Evolutionary conservation across 2,113 vertebrate genomes (phyloP), one percentile per base, ranked within the genome.

Genomic region (Haliaeetus leucogaster): DNA sequence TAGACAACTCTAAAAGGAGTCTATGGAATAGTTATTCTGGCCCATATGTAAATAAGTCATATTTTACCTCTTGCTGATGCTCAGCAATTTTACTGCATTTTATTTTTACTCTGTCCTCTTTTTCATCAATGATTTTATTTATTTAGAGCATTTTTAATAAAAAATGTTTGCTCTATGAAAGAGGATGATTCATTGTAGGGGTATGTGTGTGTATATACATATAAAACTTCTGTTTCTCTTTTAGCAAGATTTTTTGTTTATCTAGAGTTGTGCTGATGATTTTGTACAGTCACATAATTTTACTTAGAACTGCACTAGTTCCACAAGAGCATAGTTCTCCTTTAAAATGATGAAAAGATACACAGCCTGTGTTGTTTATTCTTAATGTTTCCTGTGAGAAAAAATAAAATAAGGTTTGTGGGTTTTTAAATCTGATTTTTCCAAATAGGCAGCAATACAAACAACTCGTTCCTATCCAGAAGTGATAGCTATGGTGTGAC

Each of bases 31-130:
- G 84, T 82, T 95, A 82, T 65, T 89, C n/a, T 89, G n/a, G 32
- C 9, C n/a, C 12, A 22, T 68, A 74, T 55, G 30, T 82, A 95
- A 95, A 82, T 63, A 83, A 78, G 55, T 59, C 7, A 20, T 63
- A 59, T 91, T 89, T 93, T 82, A 34, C 36, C 26, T 89, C 56
- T 87, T 76, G 47, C 68, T 87, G 77, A 55, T 8, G 13, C 61
- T 84, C 61, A 68, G 86, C 55, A 79, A 43, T 79, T 94, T 89
- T 71, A 15, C 14, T 70, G 22, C 16, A 79, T 82, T 94, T 96
- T 76, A 25, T 38, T 85, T 95, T 76, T 88, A 10, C 18, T 88
- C 43, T 82, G 36, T 6, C 14, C 4, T 85, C 30, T 43, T 80
- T 78, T 84, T 70, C 38, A 45, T 71, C 55, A 59, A 27, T 59